Base-by-base conservation (phyloP, 2,797 vertebrate genomes). In the Chaetophractus vellerosus region DNA sequence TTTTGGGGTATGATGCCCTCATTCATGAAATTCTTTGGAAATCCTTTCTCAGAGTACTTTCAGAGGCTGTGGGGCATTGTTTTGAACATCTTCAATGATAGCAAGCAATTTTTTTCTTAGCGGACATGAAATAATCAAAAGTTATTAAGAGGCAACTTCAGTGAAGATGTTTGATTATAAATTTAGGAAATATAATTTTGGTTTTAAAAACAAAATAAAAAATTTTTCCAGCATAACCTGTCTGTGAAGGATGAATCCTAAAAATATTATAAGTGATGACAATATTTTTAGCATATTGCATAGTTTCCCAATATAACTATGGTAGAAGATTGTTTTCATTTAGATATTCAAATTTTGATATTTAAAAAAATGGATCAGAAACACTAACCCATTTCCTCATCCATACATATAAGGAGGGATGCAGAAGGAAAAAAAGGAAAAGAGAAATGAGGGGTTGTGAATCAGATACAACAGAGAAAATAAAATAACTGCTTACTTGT, bases 281-380 rank as follows among this genome's bases (percentile, higher is more conserved):
- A 69, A 72, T 33, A 41, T 88, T 63, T 55, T 63, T 63, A 63
- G 38, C 11, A 87, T 52, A 82, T 1, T 79, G 31, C 24, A 59
- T 41, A 19, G 5, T 55, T 90, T 79, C 31, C 69, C 50, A 79
- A 61, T 33, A 7, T 52, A 78, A 66, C 19, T 50, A 31, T 5
- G 52, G 28, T 68, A 23, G 31, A 86, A 76, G 23, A 84, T 5
- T 48, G 11, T 9, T 16, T 80, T 91, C 45, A 33, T n/a, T 76
- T 18, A 33, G 24, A 86, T 81, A 52, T 33, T 79, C 11, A 64
- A 72, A 64, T 52, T 63, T 11, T 50, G n/a, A 59, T 86, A 15
- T 81, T 45, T 86, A 85, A 64, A 57, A 75, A 91, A 82, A n/a
- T 87, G 12, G 68, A 45, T 83, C 50, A 57, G 28, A 79, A 86